phyloP scores from a whole-genome alignment of 2,797 vertebrate species.

The Botia kubotai region DNA sequence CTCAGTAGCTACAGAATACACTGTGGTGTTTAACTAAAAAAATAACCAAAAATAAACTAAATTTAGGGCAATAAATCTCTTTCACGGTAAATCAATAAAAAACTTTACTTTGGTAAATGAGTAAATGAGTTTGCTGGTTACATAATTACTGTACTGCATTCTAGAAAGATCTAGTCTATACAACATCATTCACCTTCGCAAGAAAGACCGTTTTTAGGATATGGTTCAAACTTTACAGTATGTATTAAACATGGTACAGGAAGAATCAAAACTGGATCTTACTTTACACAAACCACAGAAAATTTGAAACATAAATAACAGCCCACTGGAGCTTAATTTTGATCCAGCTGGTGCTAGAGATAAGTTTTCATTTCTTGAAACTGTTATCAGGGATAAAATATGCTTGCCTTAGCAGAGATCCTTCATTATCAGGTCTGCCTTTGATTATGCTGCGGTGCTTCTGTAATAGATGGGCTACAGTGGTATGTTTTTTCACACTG shows the following conservation, averaged over 20 bases:
- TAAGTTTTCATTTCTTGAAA: conserved; percentile 2
- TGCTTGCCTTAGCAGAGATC: conserved; percentile 24
- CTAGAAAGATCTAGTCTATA: neutral
- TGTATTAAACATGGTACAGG: conserved; percentile 1
- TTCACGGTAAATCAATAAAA: conserved; percentile 2
- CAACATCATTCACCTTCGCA: neutral
- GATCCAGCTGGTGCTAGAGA: neutral
- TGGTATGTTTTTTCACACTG: conserved; percentile 2
- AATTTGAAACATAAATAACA: conserved; percentile 9
- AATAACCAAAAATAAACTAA: conserved; percentile 25
- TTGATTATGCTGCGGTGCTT: conserved; percentile 31
- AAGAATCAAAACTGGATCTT: neutral
- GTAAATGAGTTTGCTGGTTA: conserved; percentile 5
- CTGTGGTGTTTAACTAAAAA: neutral
- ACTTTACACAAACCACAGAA: neutral
- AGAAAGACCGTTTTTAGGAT: neutral
- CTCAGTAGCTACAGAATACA: conserved; percentile 7
- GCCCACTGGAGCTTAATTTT: neutral
- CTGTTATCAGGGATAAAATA: conserved; percentile 27
- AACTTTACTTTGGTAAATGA: conserved; percentile 12
- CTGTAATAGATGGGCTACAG: conserved; percentile 39
- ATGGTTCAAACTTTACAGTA: neutral
- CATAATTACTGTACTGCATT: neutral
- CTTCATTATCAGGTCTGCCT: conserved; percentile 40
- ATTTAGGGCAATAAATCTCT: conserved; percentile 23